Base-by-base conservation (phyloP, 2,797 vertebrate species). In the Tapera naevia region DNA sequence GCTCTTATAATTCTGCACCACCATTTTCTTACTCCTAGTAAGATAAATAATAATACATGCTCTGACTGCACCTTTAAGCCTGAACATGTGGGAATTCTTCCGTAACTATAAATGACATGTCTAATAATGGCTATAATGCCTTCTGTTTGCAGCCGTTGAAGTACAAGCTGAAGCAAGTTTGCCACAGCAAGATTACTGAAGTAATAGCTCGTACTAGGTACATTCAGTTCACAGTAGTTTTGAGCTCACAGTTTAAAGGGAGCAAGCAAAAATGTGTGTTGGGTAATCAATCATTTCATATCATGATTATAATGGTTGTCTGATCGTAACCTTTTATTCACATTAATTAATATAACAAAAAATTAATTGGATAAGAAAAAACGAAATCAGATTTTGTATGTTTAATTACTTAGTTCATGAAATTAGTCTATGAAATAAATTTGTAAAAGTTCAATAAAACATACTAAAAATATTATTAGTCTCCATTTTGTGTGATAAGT, bases 91-190 rank as follows among this genome's bases (percentile, higher is more conserved):
- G 45, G 53, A 94, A 96, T 94, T 91, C 53, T 85, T 95, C 74
- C 24, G 2, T 64, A 96, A 73, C 67, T 91, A 86, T 32, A 92
- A 88, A 88, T 62, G 78, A 76, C 60, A 83, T 27, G 12, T 57
- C 25, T 85, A 88, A 90, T 41, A 72, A 85, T 56, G 58, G 50
- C 11, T 86, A 48, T 35, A 65, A 91, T n/a, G 25, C 53, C 23
- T 93, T 87, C 69, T 75, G 13, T 61, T 90, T 53, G 32, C 39
- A 78, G 88, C 61, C 3, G 2, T 67, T 80, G 57, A 67, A 80
- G 35, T 46, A 80, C 95, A 96, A 94, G 95, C 65, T 83, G 78
- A 83, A 95, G 81, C 93, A 97, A 83, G 93, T 92, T 80, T 80
- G 33, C 7, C 71, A 28, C 73, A 84, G 37, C 62, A 86, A 76